A percentile compares a stretch with the other conserved stretches of the same genome.
phyloP scores from a whole-genome alignment of 2,888 invertebrate species.

The Dryadula phaetusa region DNA sequence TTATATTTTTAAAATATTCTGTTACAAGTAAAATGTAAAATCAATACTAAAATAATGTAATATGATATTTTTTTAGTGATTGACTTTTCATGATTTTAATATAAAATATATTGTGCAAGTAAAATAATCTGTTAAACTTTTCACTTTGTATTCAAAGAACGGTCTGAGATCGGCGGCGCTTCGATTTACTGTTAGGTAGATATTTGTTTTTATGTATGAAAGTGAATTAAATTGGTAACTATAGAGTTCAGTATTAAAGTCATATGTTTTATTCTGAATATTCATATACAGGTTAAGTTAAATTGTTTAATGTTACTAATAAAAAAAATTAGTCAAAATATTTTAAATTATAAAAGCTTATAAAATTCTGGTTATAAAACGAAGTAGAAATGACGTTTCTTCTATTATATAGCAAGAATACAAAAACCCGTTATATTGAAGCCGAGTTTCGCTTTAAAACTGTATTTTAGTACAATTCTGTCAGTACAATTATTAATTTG shows the following conservation, averaged over 20 bases:
- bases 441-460: conserved; percentile 1
- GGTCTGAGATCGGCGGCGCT: not conserved
- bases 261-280: not conserved
- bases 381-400: not conserved
- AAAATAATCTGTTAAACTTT: not conserved
- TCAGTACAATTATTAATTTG: not conserved
- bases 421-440: not conserved
- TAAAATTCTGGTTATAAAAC: no score
- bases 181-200: conserved; percentile 15
- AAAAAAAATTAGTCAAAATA: no score
- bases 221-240: not conserved
- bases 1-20: no score
- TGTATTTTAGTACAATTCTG: not conserved
- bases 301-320: no score
- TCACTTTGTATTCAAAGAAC: not conserved
- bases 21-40: no score
- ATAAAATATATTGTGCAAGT: not conserved
- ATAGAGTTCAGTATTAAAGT: not conserved
- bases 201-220: not conserved
- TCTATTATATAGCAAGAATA: not conserved
- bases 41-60: no score
- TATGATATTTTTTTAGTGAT: not conserved
- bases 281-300: not conserved
- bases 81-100: not conserved
- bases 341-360: no score